Evolutionary conservation across 2,888 invertebrate species (phyloP).

Genomic region (Athalia cordata): DNA sequence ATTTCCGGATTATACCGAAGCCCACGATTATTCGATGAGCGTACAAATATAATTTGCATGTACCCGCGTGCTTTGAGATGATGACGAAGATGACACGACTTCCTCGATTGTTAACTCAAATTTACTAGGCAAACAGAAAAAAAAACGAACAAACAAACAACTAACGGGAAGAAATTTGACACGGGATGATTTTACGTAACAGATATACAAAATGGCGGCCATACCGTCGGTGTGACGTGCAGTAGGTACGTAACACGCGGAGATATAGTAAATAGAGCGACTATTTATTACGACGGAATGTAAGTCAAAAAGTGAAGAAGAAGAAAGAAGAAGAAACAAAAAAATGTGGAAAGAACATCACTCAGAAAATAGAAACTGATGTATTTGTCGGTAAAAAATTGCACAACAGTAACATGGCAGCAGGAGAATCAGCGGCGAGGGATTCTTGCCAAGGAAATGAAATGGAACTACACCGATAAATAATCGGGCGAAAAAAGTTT

Average conservation of each 20-base stretch:
- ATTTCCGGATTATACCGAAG: not conserved
- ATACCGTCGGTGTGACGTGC: too few species aligned
- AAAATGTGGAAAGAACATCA: slow-evolving; percentile 2
- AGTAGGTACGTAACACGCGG: not conserved
- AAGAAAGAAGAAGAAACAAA: not conserved
- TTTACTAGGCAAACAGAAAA: too few species aligned
- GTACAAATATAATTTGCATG: not conserved
- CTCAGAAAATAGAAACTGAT: slow-evolving; percentile 32
- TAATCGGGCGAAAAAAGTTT: slow-evolving; percentile 17
- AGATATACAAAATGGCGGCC: not conserved
- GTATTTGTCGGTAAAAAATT: not conserved
- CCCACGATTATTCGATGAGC: slow-evolving; percentile 18
- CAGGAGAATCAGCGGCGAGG: not conserved
- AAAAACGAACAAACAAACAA: too few species aligned
- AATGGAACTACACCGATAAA: slow-evolving; percentile 28
- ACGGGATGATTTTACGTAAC: not conserved
- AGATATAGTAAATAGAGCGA: slow-evolving; percentile 9
- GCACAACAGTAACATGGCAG: not conserved
- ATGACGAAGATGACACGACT: too few species aligned
- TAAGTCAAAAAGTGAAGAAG: not conserved
- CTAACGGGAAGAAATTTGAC: not conserved
- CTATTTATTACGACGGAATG: slow-evolving; percentile 28
- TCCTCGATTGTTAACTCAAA: too few species aligned
- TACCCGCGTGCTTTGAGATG: too few species aligned
- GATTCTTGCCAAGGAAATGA: slow-evolving; percentile 16